These are phyloP conservation scores for Hippolais icterina DNA, from an alignment of 2,113 vertebrate genomes.

Conservation along the genomic window DNA sequence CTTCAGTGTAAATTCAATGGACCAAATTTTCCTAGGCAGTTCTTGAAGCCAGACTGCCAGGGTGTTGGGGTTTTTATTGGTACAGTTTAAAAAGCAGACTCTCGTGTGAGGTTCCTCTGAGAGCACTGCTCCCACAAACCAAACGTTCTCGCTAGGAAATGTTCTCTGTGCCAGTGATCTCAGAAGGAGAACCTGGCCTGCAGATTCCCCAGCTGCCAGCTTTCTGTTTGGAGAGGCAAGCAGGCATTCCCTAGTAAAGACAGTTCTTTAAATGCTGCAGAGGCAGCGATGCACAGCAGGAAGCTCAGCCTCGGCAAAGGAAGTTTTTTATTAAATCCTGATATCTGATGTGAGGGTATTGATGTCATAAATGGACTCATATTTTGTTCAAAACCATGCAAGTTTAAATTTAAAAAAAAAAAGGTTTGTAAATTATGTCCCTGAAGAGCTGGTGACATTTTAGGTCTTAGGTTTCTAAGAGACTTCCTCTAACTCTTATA, in stretches of 20 bases:
- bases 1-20: neutral
- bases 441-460: neutral
- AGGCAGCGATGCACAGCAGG: neutral
- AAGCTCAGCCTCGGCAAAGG: neutral
- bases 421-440: neutral
- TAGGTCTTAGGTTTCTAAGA: neutral
- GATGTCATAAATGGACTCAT: fast-evolving
- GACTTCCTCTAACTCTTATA: neutral
- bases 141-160: fast-evolving
- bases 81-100: neutral
- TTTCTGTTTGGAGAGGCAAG: neutral
- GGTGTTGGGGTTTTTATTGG: neutral
- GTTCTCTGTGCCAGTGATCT: neutral
- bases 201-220: neutral
- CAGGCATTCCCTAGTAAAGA: neutral
- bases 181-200: neutral
- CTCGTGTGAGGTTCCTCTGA: neutral
- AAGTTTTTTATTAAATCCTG: neutral
- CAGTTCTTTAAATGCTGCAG: neutral
- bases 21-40: neutral
- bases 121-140: neutral
- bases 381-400: neutral
- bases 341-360: neutral
- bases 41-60: neutral
- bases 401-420: neutral